Conservation (phyloP, 2,113 vertebrate genomes). For the Meles meles region DNA sequence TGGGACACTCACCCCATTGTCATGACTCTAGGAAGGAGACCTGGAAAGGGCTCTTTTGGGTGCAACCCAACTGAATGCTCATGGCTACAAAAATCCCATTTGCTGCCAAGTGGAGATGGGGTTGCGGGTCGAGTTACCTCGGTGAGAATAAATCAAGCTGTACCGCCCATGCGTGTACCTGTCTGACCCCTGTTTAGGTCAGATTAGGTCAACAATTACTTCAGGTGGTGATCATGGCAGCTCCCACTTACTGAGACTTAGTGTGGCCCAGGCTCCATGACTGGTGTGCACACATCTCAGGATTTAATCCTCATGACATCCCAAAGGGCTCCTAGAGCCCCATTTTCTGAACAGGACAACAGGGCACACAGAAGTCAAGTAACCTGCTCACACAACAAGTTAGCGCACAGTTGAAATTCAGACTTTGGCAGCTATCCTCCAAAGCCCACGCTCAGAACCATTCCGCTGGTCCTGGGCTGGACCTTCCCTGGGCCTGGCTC, state of each 20-base stretch:
- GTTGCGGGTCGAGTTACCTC: neutral
- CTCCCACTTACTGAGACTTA: fast-evolving
- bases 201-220: neutral
- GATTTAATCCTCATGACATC: neutral
- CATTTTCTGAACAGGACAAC: neutral
- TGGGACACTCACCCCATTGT: neutral
- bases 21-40: neutral
- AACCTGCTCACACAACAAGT: neutral
- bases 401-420: neutral
- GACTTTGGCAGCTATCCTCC: neutral
- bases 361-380: neutral
- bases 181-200: neutral
- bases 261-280: neutral
- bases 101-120: neutral
- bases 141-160: neutral
- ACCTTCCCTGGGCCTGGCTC: neutral
- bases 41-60: neutral
- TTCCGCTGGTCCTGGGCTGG: neutral
- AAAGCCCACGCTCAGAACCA: neutral
- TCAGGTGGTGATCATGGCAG: fast-evolving
- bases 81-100: fast-evolving
- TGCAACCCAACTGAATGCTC: neutral
- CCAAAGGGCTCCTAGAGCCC: neutral
- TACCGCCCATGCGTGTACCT: fast-evolving
- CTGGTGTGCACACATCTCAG: fast-evolving